phyloP scores from a whole-genome alignment of 92 coral and sea anemone species.

The Plumapathes pennacea region DNA sequence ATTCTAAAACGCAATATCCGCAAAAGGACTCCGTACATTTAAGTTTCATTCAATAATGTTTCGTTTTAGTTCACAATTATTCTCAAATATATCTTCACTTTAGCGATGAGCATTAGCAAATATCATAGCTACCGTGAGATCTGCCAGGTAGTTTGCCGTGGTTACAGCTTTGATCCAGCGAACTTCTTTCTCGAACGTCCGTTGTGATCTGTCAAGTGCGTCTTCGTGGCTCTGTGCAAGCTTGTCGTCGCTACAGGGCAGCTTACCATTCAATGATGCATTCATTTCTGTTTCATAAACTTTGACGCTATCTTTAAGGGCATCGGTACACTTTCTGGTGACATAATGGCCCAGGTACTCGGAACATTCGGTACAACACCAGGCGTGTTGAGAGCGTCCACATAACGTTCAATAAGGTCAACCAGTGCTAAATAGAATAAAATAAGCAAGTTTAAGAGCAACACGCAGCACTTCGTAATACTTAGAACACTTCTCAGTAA shows the following conservation, averaged over 20 bases:
- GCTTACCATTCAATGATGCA: slow-evolving; percentile 21
- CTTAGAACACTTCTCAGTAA: neutral
- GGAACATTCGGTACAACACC: slow-evolving; percentile 83
- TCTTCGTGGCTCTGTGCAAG: slow-evolving; percentile 45
- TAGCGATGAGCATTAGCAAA: neutral
- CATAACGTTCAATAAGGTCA: slow-evolving; percentile 66
- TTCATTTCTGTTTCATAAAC: slow-evolving; percentile 49
- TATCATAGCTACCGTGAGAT: slow-evolving; percentile 49
- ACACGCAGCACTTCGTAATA: neutral
- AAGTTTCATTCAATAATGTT: too few relatives aligned
- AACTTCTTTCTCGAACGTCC: slow-evolving; percentile 42
- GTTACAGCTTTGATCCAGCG: slow-evolving; percentile 38
- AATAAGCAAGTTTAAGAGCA: neutral
- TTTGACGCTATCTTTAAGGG: slow-evolving; percentile 17
- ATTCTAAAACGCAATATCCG: too few relatives aligned
- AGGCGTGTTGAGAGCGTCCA: slow-evolving; percentile 84
- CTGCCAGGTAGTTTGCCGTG: slow-evolving; percentile 56
- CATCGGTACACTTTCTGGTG: slow-evolving; percentile 55
- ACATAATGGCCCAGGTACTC: slow-evolving; percentile 81
- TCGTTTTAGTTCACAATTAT: too few relatives aligned
- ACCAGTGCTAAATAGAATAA: slow-evolving; percentile 57
- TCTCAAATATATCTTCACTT: too few relatives aligned
- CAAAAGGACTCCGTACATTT: too few relatives aligned
- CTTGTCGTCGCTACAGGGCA: slow-evolving; percentile 65
- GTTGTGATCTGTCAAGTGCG: slow-evolving; percentile 44